Evolutionary conservation across 2,113 vertebrate genomes (phyloP).

Genomic region (Glaucomys volans): DNA sequence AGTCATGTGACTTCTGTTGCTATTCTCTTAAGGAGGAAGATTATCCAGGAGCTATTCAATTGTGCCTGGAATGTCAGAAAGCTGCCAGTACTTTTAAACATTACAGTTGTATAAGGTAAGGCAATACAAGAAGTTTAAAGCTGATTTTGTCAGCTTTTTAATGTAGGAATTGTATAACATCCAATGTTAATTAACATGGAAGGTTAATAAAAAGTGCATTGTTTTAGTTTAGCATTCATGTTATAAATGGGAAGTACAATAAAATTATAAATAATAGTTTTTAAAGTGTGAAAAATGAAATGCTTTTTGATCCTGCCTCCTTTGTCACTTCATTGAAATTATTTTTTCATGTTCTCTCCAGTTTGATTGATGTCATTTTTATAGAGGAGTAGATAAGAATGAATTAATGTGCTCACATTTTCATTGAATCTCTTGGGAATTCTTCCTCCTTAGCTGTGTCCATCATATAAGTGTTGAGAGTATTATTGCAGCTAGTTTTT

Average conservation of each 20-base stretch:
- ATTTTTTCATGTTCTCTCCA: background rate
- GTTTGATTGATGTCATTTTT: slow-evolving; percentile 44
- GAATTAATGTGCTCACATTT: background rate
- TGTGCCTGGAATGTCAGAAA: slow-evolving; percentile 98
- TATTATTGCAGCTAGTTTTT: slow-evolving; percentile 46
- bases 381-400: background rate
- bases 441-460: slow-evolving; percentile 34
- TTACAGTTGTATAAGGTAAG: slow-evolving; percentile 99
- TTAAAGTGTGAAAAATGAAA: slow-evolving; percentile 1
- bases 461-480: slow-evolving; percentile 43
- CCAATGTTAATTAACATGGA: background rate
- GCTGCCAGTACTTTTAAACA: slow-evolving; percentile 99
- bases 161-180: background rate
- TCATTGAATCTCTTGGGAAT: slow-evolving; percentile 13
- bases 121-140: background rate
- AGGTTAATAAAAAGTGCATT: background rate
- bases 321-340: background rate
- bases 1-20: slow-evolving; percentile 49
- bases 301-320: background rate
- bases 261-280: slow-evolving; percentile 8
- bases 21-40: slow-evolving; percentile 94
- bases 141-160: slow-evolving; percentile 6
- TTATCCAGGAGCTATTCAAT: slow-evolving; percentile 98
- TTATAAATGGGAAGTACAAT: background rate
- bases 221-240: slow-evolving; percentile 22